A percentile compares a stretch with the other conserved stretches of the same genome.
Evolutionary conservation across 2,797 vertebrate genomes (phyloP).

Genomic region (Sebastiscus albofasciatus): DNA sequence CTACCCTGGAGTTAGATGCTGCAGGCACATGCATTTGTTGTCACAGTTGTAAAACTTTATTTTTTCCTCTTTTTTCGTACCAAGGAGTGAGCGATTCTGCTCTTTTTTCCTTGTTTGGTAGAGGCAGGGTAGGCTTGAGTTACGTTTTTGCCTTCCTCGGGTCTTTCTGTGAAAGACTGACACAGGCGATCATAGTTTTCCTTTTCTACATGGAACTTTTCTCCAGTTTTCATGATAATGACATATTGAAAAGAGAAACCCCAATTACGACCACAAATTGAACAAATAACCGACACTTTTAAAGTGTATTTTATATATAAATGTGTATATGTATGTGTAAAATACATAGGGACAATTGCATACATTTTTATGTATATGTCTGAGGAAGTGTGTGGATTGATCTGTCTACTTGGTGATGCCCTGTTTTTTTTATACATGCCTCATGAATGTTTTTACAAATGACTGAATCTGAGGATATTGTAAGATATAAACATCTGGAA

Average conservation of each 20-base stretch:
- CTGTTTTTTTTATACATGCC: constrained; percentile 82
- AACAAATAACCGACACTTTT: constrained; percentile 79
- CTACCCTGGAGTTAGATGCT: constrained; percentile 34
- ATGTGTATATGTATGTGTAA: constrained; percentile 82
- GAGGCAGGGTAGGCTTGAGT: constrained; percentile 73
- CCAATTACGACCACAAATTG: constrained; percentile 66
- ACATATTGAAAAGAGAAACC: constrained; percentile 55
- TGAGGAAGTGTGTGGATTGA: constrained; percentile 80
- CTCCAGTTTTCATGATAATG: constrained; percentile 74
- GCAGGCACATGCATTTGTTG: constrained; percentile 60
- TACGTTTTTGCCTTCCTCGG: constrained; percentile 74
- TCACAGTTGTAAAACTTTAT: constrained; percentile 44
- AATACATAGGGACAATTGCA: constrained; percentile 78
- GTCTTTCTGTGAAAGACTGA: constrained; percentile 88
- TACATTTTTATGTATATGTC: constrained; percentile 83
- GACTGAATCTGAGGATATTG: constrained; percentile 79
- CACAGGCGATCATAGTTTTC: constrained; percentile 72
- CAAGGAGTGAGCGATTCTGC: constrained; percentile 50
- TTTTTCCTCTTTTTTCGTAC: constrained; percentile 49
- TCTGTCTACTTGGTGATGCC: constrained; percentile 78
- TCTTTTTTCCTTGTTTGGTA: constrained; percentile 60
- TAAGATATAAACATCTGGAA: constrained; percentile 73
- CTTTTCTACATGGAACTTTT: constrained; percentile 75
- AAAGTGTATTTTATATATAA: constrained; percentile 86
- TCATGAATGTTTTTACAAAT: constrained; percentile 88